These are phyloP conservation scores for Carcina quercana DNA, from an alignment of 2,888 invertebrate genomes.

Conservation along the genomic window DNA sequence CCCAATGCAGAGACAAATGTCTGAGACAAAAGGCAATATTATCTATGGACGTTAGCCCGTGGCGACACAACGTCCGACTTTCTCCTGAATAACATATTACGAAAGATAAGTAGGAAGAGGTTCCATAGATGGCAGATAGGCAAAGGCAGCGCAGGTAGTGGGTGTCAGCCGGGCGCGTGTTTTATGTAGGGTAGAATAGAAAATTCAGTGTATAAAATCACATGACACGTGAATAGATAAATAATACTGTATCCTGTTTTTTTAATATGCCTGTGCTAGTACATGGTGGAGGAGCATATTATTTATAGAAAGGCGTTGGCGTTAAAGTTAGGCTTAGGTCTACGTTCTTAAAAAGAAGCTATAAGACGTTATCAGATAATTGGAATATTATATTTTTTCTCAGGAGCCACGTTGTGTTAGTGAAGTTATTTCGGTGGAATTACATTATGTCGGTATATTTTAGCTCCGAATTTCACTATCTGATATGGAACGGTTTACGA, in stretches of 20 bases:
- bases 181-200: no score
- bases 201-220: no score
- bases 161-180: no score
- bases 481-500: slow-evolving; percentile 64
- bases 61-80: slow-evolving; percentile 32
- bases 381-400: neutral
- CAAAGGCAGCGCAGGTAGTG: no score
- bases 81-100: slow-evolving; percentile 42
- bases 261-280: no score
- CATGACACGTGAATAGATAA: no score
- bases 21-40: slow-evolving; percentile 13
- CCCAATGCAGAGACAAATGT: slow-evolving; percentile 8
- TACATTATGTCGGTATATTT: slow-evolving; percentile 36
- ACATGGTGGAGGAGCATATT: no score
- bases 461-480: slow-evolving; percentile 55
- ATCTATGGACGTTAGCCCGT: slow-evolving; percentile 20
- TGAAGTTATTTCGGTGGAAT: slow-evolving; percentile 25
- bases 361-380: neutral
- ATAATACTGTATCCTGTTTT: no score
- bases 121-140: slow-evolving; percentile 41
- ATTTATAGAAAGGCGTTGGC: no score
- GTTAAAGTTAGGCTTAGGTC: no score
- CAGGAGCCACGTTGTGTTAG: slow-evolving; percentile 14
- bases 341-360: no score
- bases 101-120: slow-evolving; percentile 49